Evolutionary conservation across 2,888 invertebrate species (phyloP).

Genomic region (Thera britannica): DNA sequence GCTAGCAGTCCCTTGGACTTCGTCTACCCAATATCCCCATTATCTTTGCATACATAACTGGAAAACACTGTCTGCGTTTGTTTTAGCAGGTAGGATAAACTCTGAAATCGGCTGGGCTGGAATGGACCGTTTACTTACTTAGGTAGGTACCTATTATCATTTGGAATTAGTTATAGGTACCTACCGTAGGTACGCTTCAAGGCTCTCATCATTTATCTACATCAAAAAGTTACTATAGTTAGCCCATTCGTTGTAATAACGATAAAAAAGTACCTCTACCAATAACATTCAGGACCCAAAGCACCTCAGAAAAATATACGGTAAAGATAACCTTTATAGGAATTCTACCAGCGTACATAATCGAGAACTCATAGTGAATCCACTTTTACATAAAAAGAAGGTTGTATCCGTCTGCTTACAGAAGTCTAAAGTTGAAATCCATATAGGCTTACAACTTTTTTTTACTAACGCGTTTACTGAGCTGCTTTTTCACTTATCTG

Average conservation of each 20-base stretch:
- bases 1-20: no score
- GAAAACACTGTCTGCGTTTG: background rate
- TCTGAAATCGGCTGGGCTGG: background rate
- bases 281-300: constrained; percentile 28
- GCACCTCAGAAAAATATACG: constrained; percentile 28
- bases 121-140: background rate
- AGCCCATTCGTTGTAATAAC: constrained; percentile 14
- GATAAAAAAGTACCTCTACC: constrained; percentile 17
- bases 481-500: no score
- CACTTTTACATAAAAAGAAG: constrained; percentile 9
- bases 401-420: background rate
- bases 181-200: background rate
- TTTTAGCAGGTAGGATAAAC: background rate
- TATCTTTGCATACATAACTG: no score
- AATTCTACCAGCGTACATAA: constrained; percentile 32
- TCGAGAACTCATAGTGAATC: constrained; percentile 29
- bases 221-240: constrained; percentile 13
- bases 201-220: constrained; percentile 13
- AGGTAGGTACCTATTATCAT: background rate
- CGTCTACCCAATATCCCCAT: no score
- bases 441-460: no score
- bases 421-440: no score
- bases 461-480: no score
- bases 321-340: constrained; percentile 28
- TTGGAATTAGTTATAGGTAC: background rate